phyloP scores from a whole-genome alignment of 2,888 invertebrate species.

The Aelia acuminata region DNA sequence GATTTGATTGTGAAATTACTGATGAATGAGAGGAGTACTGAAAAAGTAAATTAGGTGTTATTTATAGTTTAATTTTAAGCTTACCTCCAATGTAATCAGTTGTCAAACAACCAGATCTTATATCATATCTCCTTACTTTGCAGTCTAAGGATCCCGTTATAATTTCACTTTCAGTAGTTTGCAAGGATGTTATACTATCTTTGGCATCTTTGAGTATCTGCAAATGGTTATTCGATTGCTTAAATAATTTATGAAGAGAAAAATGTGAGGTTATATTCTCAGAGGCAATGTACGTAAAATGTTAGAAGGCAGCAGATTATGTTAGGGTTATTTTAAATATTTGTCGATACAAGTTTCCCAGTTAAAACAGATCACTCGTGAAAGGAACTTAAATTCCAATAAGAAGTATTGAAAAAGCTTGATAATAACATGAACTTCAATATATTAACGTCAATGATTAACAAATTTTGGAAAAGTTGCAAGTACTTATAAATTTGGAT shows the following conservation, averaged over 20 bases:
- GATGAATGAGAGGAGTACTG: background rate
- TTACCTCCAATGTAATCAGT: constrained; percentile 88
- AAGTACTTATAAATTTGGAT: no score
- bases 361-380: no score
- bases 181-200: constrained; percentile 86
- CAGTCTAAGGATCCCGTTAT: constrained; percentile 92
- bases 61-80: background rate
- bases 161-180: constrained; percentile 91
- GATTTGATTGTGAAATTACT: background rate
- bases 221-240: constrained; percentile 66
- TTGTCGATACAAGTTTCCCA: no score
- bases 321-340: no score
- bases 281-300: no score
- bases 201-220: constrained; percentile 89
- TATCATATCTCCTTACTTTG: constrained; percentile 89
- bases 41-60: background rate
- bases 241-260: background rate
- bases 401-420: no score
- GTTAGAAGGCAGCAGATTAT: no score
- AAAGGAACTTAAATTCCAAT: no score
- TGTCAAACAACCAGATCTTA: constrained; percentile 86
- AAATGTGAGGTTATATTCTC: no score
- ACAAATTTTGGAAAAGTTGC: no score
- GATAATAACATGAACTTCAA: no score
- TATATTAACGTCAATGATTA: no score